Evolutionary conservation across 2,888 invertebrate genomes (phyloP).

Genomic region (Melieria omissa): DNA sequence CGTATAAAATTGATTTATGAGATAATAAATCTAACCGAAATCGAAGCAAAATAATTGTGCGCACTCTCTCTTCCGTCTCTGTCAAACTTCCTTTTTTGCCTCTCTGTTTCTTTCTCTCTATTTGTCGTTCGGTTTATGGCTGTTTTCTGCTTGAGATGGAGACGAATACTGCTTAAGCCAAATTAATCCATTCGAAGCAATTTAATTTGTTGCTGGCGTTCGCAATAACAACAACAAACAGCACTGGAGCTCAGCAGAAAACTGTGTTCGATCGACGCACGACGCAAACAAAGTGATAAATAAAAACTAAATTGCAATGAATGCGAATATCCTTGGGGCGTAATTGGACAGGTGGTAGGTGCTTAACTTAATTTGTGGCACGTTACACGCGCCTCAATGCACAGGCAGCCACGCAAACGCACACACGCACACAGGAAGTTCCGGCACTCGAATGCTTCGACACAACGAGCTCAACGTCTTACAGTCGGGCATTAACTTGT

Average conservation of each 20-base stretch:
- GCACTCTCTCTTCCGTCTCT: neutral
- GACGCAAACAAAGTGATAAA: constrained; percentile 50
- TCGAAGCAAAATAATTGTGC: constrained; percentile 16
- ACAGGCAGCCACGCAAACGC: neutral
- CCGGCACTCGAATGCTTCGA: no score
- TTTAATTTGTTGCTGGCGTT: constrained; percentile 48
- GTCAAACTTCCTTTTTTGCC: no score
- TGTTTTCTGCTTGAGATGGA: no score
- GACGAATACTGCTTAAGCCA: neutral
- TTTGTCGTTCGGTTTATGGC: no score
- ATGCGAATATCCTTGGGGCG: constrained; percentile 35
- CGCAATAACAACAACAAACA: no score
- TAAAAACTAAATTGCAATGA: constrained; percentile 57
- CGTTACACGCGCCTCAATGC: neutral
- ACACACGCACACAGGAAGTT: neutral
- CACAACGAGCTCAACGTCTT: no score
- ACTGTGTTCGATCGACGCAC: neutral
- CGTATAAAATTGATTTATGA: constrained; percentile 16
- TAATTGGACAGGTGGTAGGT: constrained; percentile 28
- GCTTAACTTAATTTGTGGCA: constrained; percentile 15
- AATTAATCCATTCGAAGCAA: constrained; percentile 50
- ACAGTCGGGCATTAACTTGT: no score
- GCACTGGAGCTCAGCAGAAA: no score
- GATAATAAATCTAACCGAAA: constrained; percentile 32
- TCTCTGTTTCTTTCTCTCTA: no score